Evolutionary conservation across 1,140 invertebrate species (phyloP), one percentile per base, ranked within the genome.

Genomic region (Fopius arisanus): DNA sequence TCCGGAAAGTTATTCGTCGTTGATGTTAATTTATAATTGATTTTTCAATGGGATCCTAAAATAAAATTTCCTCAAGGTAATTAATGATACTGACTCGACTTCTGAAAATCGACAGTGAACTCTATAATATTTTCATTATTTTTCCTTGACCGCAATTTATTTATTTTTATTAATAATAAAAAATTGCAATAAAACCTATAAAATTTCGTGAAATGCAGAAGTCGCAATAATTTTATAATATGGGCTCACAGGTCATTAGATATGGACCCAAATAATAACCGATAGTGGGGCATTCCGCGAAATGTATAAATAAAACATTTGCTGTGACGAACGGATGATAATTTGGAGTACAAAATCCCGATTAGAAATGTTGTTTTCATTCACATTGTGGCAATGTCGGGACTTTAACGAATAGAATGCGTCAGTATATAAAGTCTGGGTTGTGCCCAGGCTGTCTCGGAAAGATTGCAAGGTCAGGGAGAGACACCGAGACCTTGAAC

Each of bases 401-500:
- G 16, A 69, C 12, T 48, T 51, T 63, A 67, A 59, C 10, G 33
- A 51, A 43, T 54, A 68, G 65, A 67, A 73, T 62, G 21, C 31
- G 26, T 19, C 26, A 26, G 48, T 33, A 19, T 31, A 66, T 21
- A 6, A 29, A 23, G 65, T 26, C 31, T 40, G 48, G 70, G 70
- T 43, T 66, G 41, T 65, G 33, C 40, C 54, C 66, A 63, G 40
- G 72, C 31, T 31, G 66, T 68, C 66, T 73, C 59, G 48, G 66
- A 67, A 59, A 48, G 72, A 66, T 68, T 43, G 33, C 72, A 73
- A 73, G 72, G 65, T 73, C 66, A 73, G 43, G 72, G 65, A 16
- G 28, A 68, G 37, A 14, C 37, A 33, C 14, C 19, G 33, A 62
- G 72, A 73, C 72, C 66, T 73, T 73, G 65, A 73, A 73, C 72